Percentiles rank a stretch among this genome's conserved stretches.
Conservation (phyloP, 2,888 invertebrate genomes). For the Drosophila falleni region DNA sequence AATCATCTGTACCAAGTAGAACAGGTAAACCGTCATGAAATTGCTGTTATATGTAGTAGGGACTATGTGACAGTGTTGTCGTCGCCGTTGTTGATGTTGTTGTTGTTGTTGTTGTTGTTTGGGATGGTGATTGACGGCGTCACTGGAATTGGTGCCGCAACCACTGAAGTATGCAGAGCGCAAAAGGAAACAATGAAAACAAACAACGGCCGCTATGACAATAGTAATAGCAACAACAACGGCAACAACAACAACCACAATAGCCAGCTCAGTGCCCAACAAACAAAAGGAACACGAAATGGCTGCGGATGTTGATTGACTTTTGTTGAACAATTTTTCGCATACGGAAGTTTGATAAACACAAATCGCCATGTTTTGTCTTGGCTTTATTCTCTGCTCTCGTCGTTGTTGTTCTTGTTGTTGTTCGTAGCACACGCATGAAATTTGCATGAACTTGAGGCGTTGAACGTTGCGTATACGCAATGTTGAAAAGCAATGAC, state of each 20-base stretch:
- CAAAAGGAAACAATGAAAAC: constrained; percentile 50
- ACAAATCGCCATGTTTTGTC: constrained; percentile 49
- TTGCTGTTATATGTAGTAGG: constrained; percentile 2
- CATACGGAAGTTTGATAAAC: constrained; percentile 77
- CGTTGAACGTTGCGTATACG: constrained; percentile 46
- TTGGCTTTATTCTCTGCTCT: constrained; percentile 25
- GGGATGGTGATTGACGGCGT: constrained; percentile 51
- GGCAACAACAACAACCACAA: constrained; percentile 14
- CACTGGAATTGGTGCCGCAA: constrained; percentile 4
- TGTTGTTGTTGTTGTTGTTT: constrained; percentile 26
- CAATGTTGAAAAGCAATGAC: constrained; percentile 10
- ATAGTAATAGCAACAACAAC: constrained; percentile 33
- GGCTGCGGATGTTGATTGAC: constrained; percentile 77
- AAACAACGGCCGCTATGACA: constrained; percentile 33
- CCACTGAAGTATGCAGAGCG: constrained; percentile 21
- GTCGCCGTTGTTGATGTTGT: neutral
- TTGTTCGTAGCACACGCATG: constrained; percentile 9
- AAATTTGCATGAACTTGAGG: constrained; percentile 42
- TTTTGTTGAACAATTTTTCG: constrained; percentile 60
- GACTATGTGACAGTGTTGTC: constrained; percentile 6
- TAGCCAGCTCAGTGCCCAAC: constrained; percentile 12
- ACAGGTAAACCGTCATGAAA: constrained; percentile 13
- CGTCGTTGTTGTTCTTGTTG: constrained; percentile 14
- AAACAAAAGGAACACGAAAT: constrained; percentile 42
- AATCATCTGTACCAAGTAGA: constrained; percentile 17